Conservation (phyloP, 2,888 invertebrate species). For the Stegophylla sp. region DNA sequence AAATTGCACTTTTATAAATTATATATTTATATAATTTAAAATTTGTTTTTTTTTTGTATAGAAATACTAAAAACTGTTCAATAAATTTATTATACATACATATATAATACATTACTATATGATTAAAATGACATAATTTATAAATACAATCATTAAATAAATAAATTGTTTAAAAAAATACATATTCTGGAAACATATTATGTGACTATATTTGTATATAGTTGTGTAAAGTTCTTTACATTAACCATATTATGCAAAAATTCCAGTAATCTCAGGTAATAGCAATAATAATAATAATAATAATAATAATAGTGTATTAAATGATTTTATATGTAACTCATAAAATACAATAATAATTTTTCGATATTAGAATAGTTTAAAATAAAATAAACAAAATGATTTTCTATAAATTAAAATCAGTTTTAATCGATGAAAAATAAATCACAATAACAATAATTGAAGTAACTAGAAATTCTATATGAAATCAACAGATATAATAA, state of each 20-base stretch:
- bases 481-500: constrained; percentile 51
- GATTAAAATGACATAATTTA: constrained; percentile 47
- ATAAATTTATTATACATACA: constrained; percentile 52
- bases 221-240: constrained; percentile 45
- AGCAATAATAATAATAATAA: constrained; percentile 25
- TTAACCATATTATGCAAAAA: constrained; percentile 26
- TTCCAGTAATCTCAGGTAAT: constrained; percentile 31
- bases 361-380: constrained; percentile 26
- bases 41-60: constrained; percentile 5
- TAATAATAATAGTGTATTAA: constrained; percentile 41
- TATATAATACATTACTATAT: constrained; percentile 46
- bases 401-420: constrained; percentile 48
- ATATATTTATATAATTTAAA: neutral
- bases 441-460: constrained; percentile 58
- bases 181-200: constrained; percentile 19
- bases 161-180: constrained; percentile 55
- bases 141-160: constrained; percentile 45
- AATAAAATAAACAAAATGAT: constrained; percentile 23
- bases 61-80: constrained; percentile 43
- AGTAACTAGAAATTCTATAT: constrained; percentile 42
- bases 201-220: constrained; percentile 37
- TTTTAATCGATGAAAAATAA: constrained; percentile 51
- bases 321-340: constrained; percentile 45
- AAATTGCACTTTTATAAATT: neutral
- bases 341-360: constrained; percentile 46